phyloP scores from a whole-genome alignment of 2,113 vertebrate species.

The Aix galericulata region DNA sequence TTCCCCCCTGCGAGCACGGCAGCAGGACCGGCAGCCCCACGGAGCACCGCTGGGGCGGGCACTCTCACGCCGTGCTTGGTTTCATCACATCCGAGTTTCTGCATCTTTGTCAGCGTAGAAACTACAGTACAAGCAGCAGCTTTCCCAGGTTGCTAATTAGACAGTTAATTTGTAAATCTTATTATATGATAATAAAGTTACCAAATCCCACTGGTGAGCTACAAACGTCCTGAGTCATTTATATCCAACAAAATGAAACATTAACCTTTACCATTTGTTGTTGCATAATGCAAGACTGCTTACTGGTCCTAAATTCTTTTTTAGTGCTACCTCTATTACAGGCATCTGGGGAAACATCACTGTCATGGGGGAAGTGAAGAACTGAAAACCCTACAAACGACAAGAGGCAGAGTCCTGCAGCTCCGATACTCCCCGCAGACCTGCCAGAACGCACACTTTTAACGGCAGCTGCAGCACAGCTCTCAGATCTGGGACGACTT shows the following conservation, averaged over 20 bases:
- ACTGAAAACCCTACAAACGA: not conserved
- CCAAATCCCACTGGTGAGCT: not conserved
- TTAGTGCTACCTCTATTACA: fast-evolving
- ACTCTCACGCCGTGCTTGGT: fast-evolving
- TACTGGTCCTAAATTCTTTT: not conserved
- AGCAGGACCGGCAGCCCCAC: not conserved
- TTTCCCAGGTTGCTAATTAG: conserved; percentile 39
- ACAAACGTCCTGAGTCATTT: not conserved
- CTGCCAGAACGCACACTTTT: fast-evolving
- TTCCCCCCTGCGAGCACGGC: fast-evolving
- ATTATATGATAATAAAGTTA: conserved; percentile 52
- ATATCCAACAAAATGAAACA: not conserved
- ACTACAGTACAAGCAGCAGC: not conserved
- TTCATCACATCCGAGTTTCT: not conserved
- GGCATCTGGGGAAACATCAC: not conserved
- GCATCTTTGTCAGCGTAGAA: not conserved
- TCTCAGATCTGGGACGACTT: not conserved
- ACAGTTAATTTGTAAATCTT: conserved; percentile 51
- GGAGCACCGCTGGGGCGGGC: not conserved
- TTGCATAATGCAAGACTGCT: not conserved
- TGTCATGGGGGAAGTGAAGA: not conserved
- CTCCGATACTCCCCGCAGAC: not conserved
- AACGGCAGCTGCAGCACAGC: not conserved
- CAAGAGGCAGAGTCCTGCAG: not conserved
- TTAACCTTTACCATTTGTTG: not conserved